Percentiles rank a stretch among this genome's conserved stretches.
Conservation (phyloP, 2,113 vertebrate species). For the Thamnophis sirtalis region DNA sequence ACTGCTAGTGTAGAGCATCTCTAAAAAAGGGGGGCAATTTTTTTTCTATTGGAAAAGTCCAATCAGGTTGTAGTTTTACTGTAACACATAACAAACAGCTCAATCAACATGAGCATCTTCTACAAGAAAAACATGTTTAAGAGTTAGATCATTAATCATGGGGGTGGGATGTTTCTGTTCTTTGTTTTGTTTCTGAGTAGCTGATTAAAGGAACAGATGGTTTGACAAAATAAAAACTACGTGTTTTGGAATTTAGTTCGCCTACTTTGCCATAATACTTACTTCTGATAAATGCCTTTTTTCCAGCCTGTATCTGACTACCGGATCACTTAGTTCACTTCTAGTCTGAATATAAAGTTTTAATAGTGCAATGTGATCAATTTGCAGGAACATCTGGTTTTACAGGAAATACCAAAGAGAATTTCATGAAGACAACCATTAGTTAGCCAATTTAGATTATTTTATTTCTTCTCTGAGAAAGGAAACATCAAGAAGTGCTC, state of each 20-base stretch:
- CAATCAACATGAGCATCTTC: background rate
- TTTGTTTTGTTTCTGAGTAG: background rate
- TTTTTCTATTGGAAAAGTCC: fast-evolving
- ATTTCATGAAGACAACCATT: background rate
- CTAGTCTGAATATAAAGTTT: slow-evolving; percentile 8
- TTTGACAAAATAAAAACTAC: slow-evolving; percentile 41
- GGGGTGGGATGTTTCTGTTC: background rate
- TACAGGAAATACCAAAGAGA: fast-evolving
- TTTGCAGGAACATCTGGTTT: background rate
- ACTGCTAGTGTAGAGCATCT: background rate
- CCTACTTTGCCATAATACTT: slow-evolving; percentile 34
- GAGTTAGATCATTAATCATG: background rate
- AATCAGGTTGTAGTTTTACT: background rate
- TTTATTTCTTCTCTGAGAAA: background rate
- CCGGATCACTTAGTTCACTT: slow-evolving; percentile 34
- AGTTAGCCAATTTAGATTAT: slow-evolving; percentile 1
- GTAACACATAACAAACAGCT: background rate
- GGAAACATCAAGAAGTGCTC: slow-evolving; percentile 5
- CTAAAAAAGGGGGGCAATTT: background rate
- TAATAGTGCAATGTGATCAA: slow-evolving; percentile 7
- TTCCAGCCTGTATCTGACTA: background rate
- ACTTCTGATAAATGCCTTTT: slow-evolving; percentile 42
- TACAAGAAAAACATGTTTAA: background rate
- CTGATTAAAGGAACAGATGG: fast-evolving
- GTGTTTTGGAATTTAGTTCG: slow-evolving; percentile 30